These are phyloP conservation scores for Alouatta palliata DNA, from an alignment of 2,113 vertebrate species.

Conservation along the genomic window DNA sequence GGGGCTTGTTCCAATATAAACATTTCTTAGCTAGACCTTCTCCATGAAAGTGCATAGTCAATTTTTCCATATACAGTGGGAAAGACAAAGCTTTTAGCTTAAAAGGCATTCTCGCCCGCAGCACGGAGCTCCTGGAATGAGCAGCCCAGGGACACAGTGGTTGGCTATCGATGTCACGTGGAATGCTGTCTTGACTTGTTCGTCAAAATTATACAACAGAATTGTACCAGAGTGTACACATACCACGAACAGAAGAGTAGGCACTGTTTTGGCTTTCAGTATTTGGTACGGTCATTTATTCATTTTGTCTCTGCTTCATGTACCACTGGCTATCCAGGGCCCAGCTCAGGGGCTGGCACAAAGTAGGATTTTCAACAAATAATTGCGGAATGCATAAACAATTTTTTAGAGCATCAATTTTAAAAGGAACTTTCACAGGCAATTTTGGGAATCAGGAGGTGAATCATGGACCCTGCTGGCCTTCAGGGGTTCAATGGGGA, in stretches of 20 bases:
- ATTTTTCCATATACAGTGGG: slow-evolving; percentile 89
- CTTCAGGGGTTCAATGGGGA: background rate
- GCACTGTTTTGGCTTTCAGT: background rate
- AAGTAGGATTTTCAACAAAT: slow-evolving; percentile 20
- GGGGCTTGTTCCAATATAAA: slow-evolving; percentile 87
- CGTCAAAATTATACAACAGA: background rate
- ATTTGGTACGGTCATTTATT: background rate
- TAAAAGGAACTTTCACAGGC: background rate
- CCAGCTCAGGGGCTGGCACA: background rate
- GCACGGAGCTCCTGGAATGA: slow-evolving; percentile 7
- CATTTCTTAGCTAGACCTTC: slow-evolving; percentile 84
- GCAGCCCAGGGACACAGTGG: background rate
- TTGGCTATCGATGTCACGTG: background rate
- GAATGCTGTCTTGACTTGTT: background rate
- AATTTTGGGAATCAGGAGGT: background rate
- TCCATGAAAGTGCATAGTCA: slow-evolving; percentile 80
- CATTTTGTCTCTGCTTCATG: background rate
- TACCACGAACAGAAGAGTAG: background rate
- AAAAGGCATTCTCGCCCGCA: slow-evolving; percentile 82
- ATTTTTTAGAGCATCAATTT: background rate
- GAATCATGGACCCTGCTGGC: background rate
- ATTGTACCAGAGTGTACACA: background rate
- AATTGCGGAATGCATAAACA: background rate
- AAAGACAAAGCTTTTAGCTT: slow-evolving; percentile 86
- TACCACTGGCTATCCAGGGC: background rate